These are phyloP conservation scores for Spodoptera frugiperda DNA, from an alignment of 1,140 invertebrate species.

Conservation along the genomic window DNA sequence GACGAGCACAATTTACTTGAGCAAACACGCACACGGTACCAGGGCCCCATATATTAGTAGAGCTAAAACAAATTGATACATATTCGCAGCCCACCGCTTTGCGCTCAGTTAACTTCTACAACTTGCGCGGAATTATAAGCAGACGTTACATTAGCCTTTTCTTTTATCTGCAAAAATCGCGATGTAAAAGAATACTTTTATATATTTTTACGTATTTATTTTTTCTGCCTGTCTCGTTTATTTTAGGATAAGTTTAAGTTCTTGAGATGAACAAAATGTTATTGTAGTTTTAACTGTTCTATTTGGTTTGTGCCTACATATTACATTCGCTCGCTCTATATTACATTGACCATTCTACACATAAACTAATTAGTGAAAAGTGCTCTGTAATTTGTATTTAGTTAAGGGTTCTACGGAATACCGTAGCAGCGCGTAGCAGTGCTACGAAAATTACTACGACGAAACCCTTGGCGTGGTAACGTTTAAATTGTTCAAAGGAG, in stretches of 20 bases:
- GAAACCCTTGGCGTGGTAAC: not conserved
- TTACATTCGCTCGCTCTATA: too few relatives aligned
- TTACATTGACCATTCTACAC: too few relatives aligned
- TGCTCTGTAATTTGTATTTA: too few relatives aligned
- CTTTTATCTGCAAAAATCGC: constrained; percentile 12
- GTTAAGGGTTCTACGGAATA: too few relatives aligned
- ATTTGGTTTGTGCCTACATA: too few relatives aligned
- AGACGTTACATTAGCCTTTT: constrained; percentile 29
- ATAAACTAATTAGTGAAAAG: too few relatives aligned
- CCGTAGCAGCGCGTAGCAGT: not conserved
- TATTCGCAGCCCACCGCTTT: constrained; percentile 27
- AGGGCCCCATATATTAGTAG: constrained; percentile 20
- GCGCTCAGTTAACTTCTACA: constrained; percentile 35
- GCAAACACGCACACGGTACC: constrained; percentile 22
- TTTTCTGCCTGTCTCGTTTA: not conserved
- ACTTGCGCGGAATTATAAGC: constrained; percentile 34
- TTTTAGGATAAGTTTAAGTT: too few relatives aligned
- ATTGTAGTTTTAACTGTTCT: too few relatives aligned
- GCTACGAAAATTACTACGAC: constrained; percentile 12
- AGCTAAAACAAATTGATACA: constrained; percentile 33
- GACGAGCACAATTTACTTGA: constrained; percentile 29
- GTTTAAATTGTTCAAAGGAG: not conserved
- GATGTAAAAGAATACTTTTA: not conserved
- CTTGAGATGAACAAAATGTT: too few relatives aligned
- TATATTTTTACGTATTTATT: not conserved